Conservation (phyloP, 2,797 vertebrate species). For the Phrynocephalus forsythii region DNA sequence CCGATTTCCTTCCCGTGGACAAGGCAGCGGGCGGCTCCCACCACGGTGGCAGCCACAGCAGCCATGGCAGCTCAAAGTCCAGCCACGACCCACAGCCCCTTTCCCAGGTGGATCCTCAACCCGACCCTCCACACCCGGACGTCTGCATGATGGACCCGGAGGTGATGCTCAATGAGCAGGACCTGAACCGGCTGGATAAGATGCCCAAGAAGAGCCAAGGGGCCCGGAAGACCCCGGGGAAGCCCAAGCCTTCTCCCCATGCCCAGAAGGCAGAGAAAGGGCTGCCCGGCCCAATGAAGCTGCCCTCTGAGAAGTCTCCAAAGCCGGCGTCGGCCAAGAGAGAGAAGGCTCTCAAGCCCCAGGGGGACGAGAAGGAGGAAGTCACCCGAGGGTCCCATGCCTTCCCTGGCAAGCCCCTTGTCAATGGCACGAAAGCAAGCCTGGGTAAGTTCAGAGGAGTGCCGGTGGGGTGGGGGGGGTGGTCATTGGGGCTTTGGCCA, state of each 20-base stretch:
- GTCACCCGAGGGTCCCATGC: conserved; percentile 83
- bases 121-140: conserved; percentile 90
- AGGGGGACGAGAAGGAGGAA: conserved; percentile 86
- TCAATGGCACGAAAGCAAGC: conserved; percentile 87
- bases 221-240: conserved; percentile 85
- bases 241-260: conserved; percentile 87
- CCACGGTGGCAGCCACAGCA: conserved; percentile 63
- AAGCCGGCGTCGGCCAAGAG: conserved; percentile 84
- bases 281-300: conserved; percentile 89
- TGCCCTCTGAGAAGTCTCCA: conserved; percentile 79
- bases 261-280: conserved; percentile 89
- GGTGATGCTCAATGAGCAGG: conserved; percentile 84
- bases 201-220: conserved; percentile 87
- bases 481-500: too few species aligned
- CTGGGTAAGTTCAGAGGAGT: conserved; percentile 76
- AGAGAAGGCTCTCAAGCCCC: conserved; percentile 84
- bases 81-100: conserved; percentile 89
- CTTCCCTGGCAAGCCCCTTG: conserved; percentile 84
- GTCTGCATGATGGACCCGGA: conserved; percentile 99
- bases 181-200: conserved; percentile 82
- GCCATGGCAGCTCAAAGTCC: conserved; percentile 77
- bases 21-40: conserved; percentile 86
- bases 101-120: conserved; percentile 88
- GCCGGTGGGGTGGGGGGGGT: neutral
- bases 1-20: conserved; percentile 94